Evolutionary conservation across 1,140 invertebrate species (phyloP), one percentile per base, ranked within the genome.

Genomic region (Onthophagus taurus): DNA sequence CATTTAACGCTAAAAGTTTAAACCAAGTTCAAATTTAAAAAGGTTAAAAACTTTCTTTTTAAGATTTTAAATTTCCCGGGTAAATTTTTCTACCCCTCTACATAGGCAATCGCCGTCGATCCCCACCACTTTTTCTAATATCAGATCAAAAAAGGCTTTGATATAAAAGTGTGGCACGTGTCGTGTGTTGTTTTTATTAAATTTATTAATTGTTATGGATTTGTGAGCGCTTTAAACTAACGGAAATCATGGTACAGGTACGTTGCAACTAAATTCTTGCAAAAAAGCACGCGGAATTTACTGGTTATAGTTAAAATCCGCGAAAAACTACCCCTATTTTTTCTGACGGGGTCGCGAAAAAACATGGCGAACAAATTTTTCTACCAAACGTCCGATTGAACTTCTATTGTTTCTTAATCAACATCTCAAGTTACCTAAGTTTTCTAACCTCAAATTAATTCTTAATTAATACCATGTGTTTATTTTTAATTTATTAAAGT

Each of bases 331-430:
- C 38, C 50, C 52, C 19, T 36, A 23, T 47, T 57, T 59, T 59
- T 58, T 57, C 54, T 46, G 44, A n/a, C n/a, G n/a, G n/a, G n/a
- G n/a, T 55, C 35, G 39, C 34, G 36, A 47, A 47, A 47, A 58
- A 58, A 58, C 50, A 58, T 58, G 56, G 56, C 56, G 55, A 46
- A 51, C 48, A 56, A 47, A 57, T 59, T 57, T 59, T 55, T 55
- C 49, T 53, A 47, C 48, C n/a, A n/a, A n/a, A n/a, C n/a, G n/a
- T n/a, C n/a, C n/a, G n/a, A n/a, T n/a, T n/a, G n/a, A n/a, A n/a
- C n/a, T n/a, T n/a, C n/a, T n/a, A n/a, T n/a, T n/a, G n/a, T n/a
- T n/a, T n/a, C n/a, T n/a, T n/a, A n/a, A n/a, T n/a, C n/a, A n/a
- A n/a, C n/a, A n/a, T n/a, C n/a, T n/a, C n/a, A n/a, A n/a, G n/a